Conservation (phyloP, 2,113 vertebrate genomes). For the Lepus americanus region DNA sequence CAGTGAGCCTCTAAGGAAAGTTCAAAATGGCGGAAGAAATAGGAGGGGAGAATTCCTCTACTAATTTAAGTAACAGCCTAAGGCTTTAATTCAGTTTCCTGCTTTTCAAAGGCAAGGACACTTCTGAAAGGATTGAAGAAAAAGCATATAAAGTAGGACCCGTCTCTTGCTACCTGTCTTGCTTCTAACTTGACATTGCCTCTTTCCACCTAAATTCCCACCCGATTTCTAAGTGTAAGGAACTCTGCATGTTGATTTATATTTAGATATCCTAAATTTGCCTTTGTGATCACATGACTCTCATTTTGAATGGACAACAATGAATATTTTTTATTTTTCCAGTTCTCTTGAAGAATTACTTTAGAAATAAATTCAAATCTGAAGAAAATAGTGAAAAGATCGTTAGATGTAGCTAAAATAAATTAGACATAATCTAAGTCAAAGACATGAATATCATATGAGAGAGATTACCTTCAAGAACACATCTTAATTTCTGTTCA, state of each 20-base stretch:
- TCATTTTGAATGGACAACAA: constrained; percentile 9
- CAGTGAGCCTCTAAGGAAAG: constrained; percentile 53
- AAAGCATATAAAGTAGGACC: background rate
- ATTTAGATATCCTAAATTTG: constrained; percentile 20
- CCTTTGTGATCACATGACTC: background rate
- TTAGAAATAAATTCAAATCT: constrained; percentile 59
- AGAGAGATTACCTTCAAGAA: constrained; percentile 66
- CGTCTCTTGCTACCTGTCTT: constrained; percentile 10
- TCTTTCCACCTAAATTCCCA: constrained; percentile 6
- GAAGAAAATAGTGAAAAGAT: constrained; percentile 15
- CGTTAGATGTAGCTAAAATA: background rate
- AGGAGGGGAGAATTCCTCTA: background rate
- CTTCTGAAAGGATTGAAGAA: constrained; percentile 43
- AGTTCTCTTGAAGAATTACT: constrained; percentile 46
- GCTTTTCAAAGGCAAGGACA: constrained; percentile 63
- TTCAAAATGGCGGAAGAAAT: constrained; percentile 63
- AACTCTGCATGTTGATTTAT: constrained; percentile 34
- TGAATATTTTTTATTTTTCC: constrained; percentile 28
- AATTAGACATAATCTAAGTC: constrained; percentile 60
- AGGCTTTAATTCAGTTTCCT: constrained; percentile 65
- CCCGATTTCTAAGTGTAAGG: constrained; percentile 47
- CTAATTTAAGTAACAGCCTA: constrained; percentile 67
- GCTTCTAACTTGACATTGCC: constrained; percentile 23
- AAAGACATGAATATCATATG: background rate
- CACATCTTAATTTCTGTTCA: constrained; percentile 51